Evolutionary conservation across 2,113 vertebrate genomes (phyloP).

Genomic region (human (Homo sapiens)): DNA sequence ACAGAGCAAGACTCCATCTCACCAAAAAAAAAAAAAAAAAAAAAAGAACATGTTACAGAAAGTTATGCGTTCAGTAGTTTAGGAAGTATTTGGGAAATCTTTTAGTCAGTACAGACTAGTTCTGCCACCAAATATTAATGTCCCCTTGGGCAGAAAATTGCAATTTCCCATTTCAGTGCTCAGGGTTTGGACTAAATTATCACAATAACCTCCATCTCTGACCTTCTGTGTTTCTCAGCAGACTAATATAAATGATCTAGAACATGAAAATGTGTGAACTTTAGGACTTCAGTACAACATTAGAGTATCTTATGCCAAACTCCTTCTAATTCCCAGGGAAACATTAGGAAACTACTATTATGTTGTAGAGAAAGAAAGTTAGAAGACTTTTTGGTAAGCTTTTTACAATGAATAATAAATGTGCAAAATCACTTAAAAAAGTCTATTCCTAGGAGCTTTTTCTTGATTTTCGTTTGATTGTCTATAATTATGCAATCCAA

Average conservation of each 20-base stretch:
- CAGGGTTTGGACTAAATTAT: neutral
- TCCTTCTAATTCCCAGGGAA: neutral
- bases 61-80: neutral
- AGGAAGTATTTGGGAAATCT: neutral
- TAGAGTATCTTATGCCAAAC: neutral
- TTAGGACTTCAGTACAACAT: neutral
- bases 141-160: neutral
- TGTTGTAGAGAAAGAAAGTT: neutral
- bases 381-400: neutral
- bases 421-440: conserved; percentile 7
- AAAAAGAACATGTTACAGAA: neutral
- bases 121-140: conserved; percentile 17
- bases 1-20: too few relatives aligned
- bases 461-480: conserved; percentile 56
- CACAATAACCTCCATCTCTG: neutral
- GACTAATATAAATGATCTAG: neutral
- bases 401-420: conserved; percentile 31
- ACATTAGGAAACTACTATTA: neutral
- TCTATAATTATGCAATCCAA: conserved; percentile 51
- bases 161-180: neutral
- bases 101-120: neutral
- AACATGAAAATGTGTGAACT: neutral
- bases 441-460: conserved; percentile 29
- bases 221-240: neutral
- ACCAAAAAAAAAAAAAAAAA: too few relatives aligned